Evolutionary conservation across 2,888 invertebrate species (phyloP), one percentile per base, ranked within the genome.

Genomic region (Agrochola lychnidis): DNA sequence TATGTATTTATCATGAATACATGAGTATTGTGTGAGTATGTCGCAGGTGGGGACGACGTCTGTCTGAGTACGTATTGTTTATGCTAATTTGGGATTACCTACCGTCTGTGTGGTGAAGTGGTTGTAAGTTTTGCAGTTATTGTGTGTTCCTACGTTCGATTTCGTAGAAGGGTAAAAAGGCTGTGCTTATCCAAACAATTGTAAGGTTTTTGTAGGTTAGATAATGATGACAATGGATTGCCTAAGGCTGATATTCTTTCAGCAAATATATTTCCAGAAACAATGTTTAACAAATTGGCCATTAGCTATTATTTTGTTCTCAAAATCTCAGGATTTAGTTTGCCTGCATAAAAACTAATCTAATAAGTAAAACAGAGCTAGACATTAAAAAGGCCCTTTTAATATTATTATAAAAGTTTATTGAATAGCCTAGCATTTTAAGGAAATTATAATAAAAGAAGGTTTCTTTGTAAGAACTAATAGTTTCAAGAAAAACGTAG

Each of bases 1-100:
- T 79, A 80, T 82, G 79, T 80, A 76, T 80, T 81, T 82, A 72
- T 77, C 73, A 81, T 81, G 84, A 68, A 77, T 84, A 84, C 69
- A 69, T 76, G 77, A 80, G 76, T 73, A 77, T 74, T 71, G 68
- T 76, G 73, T 76, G 73, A 71, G 71, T 70, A 61, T 77, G 83
- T 73, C 73, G 64, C 81, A 83, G 82, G 82, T 84, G 76, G 48
- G 48, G n/a, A 57, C 22, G 73, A 62, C 66, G 67, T 19, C 66
- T 56, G 80, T 67, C 75, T 72, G 51, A 62, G 63, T 36, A 73
- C 42, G 68, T 78, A 57, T 79, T 63, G 75, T 74, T 68, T 81
- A 83, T 82, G 83, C 42, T 59, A 74, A 83, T 83, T 70, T 70
- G 62, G 59, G 74, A 79, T 73, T 66, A 80, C 77, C 48, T 66